These are phyloP conservation scores for Tachuris rubrigastra DNA, from an alignment of 2,113 vertebrate genomes.

Conservation along the genomic window DNA sequence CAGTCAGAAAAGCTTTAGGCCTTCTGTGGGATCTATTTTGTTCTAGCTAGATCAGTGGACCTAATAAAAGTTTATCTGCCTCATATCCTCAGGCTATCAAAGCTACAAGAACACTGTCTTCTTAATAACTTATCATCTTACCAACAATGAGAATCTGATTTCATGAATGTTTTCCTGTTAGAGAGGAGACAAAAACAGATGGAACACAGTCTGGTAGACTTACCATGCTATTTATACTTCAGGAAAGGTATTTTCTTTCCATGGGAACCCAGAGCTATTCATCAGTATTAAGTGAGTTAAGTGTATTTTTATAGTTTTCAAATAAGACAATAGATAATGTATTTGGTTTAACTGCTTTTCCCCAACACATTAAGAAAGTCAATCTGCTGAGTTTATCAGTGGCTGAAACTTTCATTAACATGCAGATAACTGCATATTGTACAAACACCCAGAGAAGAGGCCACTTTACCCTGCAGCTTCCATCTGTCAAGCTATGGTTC, in stretches of 20 bases:
- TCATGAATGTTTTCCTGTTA: neutral
- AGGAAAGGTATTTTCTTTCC: neutral
- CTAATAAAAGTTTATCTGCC: constrained; percentile 26
- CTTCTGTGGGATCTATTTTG: neutral
- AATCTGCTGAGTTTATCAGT: neutral
- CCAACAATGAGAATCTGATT: neutral
- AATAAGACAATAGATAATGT: neutral
- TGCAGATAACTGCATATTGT: neutral
- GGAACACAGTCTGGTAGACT: neutral
- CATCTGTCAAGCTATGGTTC: neutral
- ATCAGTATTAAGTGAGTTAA: neutral
- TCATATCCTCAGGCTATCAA: neutral
- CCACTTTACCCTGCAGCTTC: neutral
- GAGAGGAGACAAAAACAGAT: neutral
- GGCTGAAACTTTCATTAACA: neutral
- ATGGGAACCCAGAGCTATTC: neutral
- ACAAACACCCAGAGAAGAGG: neutral
- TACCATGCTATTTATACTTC: neutral
- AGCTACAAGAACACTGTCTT: neutral
- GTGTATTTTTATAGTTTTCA: neutral
- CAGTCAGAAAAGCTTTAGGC: neutral
- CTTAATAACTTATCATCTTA: neutral
- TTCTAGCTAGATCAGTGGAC: neutral
- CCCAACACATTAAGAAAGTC: neutral
- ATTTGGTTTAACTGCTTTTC: neutral